phyloP scores from a whole-genome alignment of 2,113 vertebrate species.

The Muntiacus muntjak region DNA sequence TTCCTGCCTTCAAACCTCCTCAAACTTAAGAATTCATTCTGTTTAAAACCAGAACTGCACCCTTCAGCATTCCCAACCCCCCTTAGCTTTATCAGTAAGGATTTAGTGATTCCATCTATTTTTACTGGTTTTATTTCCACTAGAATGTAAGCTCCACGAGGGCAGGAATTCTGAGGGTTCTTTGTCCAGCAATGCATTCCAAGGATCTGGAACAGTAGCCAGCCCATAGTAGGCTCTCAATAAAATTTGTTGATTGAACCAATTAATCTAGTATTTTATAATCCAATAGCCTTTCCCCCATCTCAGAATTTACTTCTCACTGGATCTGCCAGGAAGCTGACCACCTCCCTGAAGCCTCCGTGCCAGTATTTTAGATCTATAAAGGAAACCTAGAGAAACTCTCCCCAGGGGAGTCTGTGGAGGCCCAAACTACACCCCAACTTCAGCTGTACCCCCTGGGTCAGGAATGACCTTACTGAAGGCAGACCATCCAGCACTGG shows the following conservation, averaged over 20 bases:
- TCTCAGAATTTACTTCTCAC: not conserved
- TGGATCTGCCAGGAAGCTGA: not conserved
- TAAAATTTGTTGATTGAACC: not conserved
- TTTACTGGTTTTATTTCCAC: not conserved
- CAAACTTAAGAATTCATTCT: not conserved
- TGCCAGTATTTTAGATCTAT: not conserved
- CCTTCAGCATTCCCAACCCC: not conserved
- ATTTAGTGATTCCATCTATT: not conserved
- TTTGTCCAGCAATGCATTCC: not conserved
- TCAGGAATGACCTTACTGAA: not conserved
- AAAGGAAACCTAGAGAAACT: not conserved
- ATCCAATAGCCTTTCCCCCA: not conserved
- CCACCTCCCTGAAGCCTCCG: not conserved
- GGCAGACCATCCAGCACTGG: not conserved
- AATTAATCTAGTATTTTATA: constrained; percentile 18
- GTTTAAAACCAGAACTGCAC: not conserved
- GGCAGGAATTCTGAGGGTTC: not conserved
- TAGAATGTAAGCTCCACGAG: not conserved
- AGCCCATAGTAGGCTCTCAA: not conserved
- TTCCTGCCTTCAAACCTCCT: not conserved
- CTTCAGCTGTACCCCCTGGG: not conserved
- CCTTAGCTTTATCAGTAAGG: not conserved
- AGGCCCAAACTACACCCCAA: not conserved
- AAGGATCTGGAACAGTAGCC: not conserved
- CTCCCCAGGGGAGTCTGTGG: not conserved